Evolutionary conservation across 64 coral and sea anemone genomes (phyloP).

Genomic region (Montipora foliosa): DNA sequence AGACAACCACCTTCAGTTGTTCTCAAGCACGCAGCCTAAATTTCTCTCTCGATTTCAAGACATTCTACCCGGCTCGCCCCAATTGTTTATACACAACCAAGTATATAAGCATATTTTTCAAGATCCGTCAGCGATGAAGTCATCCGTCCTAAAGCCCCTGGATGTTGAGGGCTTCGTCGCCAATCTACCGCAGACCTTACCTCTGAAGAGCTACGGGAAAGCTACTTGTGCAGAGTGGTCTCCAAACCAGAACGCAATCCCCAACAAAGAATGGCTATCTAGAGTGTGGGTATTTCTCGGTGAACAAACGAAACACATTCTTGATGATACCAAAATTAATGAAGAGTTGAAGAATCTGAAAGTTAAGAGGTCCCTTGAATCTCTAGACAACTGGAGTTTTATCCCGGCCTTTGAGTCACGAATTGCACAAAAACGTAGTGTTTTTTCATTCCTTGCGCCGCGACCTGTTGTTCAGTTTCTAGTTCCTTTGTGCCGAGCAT

Average conservation of each 20-base stretch:
- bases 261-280: slow-evolving; percentile 15
- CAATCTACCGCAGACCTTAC: neutral
- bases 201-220: neutral
- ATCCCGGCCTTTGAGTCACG: slow-evolving; percentile 10
- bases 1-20: slow-evolving; percentile 43
- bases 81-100: slow-evolving; percentile 36
- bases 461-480: neutral
- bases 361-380: neutral
- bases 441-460: neutral
- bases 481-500: slow-evolving; percentile 7
- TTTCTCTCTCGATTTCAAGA: slow-evolving; percentile 49
- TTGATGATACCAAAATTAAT: neutral
- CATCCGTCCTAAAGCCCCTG: slow-evolving; percentile 17
- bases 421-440: neutral
- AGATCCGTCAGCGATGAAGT: neutral
- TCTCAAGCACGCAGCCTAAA: neutral
- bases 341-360: neutral
- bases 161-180: slow-evolving; percentile 21
- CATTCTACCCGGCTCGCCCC: neutral
- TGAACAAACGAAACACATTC: neutral
- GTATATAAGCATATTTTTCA: neutral
- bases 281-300: slow-evolving; percentile 41
- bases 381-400: slow-evolving; percentile 30
- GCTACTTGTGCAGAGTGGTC: neutral
- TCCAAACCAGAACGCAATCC: neutral